phyloP scores from a whole-genome alignment of 2,113 vertebrate genomes.

The Hyaena hyaena region DNA sequence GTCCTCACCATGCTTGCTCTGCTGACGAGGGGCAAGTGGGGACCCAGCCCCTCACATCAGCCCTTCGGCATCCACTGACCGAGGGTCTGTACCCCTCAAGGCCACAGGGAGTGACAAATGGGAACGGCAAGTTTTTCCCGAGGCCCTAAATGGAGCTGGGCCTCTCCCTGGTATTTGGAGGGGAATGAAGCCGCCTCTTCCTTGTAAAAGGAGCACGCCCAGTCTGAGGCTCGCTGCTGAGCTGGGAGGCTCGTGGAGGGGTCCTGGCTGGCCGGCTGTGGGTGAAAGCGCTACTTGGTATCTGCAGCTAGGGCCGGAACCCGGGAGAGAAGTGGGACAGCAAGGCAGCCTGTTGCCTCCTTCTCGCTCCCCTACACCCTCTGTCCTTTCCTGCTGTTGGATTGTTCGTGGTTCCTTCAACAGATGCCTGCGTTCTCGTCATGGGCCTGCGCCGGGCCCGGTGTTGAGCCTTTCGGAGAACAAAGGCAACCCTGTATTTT shows the following conservation, averaged over 20 bases:
- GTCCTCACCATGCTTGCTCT: neutral
- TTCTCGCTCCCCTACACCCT: neutral
- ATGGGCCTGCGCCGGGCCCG: neutral
- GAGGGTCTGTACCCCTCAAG: neutral
- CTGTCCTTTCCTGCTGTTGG: neutral
- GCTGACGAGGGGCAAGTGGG: neutral
- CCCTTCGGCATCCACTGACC: neutral
- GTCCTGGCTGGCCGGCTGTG: neutral
- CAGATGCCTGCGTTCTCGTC: neutral
- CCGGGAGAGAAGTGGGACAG: neutral
- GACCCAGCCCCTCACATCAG: neutral
- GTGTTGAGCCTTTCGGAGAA: neutral
- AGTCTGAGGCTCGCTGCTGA: neutral
- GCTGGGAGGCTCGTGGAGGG: neutral
- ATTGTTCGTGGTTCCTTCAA: accelerated
- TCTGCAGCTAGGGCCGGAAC: neutral
- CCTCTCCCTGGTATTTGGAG: neutral
- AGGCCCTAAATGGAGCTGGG: neutral
- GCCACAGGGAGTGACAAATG: neutral
- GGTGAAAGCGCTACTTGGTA: neutral
- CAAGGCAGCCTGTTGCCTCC: neutral
- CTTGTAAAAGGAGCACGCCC: neutral
- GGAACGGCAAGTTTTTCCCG: neutral
- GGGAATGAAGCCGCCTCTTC: neutral
- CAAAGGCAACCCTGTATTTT: neutral